A percentile compares a stretch with the other conserved stretches of the same genome.
Evolutionary conservation across 2,888 invertebrate genomes (phyloP).

Genomic region (Gonocerus acuteangulatus): DNA sequence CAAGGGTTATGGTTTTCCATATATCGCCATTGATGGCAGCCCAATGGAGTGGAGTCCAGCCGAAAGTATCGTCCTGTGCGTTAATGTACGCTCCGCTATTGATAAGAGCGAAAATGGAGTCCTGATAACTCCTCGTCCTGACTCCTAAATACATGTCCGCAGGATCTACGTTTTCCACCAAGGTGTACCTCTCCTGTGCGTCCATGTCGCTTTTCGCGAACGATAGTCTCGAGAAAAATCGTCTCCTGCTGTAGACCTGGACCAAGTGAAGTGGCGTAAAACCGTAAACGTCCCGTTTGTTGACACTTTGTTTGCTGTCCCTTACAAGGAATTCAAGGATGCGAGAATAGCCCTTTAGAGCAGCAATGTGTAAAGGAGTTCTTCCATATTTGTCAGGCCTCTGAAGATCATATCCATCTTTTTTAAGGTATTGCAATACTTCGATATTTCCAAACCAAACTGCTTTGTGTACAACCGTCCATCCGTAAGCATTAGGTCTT

Average conservation of each 20-base stretch:
- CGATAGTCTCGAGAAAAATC: too few relatives aligned
- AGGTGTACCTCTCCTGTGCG: neutral
- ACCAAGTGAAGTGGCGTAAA: too few relatives aligned
- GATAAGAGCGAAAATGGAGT: neutral
- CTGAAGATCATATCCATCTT: neutral
- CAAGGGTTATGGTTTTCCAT: neutral
- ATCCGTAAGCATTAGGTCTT: neutral
- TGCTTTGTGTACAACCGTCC: neutral
- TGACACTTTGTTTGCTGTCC: too few relatives aligned
- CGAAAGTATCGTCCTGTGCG: neutral
- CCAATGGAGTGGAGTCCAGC: slow-evolving; percentile 2
- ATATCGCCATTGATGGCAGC: neutral
- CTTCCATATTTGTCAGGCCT: neutral
- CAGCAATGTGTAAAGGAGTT: neutral
- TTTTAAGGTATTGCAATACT: neutral
- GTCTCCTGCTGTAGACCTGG: neutral
- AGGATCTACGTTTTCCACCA: neutral
- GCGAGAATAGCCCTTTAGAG: neutral
- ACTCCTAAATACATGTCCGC: neutral
- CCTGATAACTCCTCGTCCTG: neutral
- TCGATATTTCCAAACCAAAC: neutral
- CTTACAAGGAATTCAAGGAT: neutral
- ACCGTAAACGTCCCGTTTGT: too few relatives aligned
- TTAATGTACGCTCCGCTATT: neutral
- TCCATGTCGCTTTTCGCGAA: too few relatives aligned